These are phyloP conservation scores for Cricetomys ansorgei DNA, from an alignment of 2,113 vertebrate species.

Conservation along the genomic window DNA sequence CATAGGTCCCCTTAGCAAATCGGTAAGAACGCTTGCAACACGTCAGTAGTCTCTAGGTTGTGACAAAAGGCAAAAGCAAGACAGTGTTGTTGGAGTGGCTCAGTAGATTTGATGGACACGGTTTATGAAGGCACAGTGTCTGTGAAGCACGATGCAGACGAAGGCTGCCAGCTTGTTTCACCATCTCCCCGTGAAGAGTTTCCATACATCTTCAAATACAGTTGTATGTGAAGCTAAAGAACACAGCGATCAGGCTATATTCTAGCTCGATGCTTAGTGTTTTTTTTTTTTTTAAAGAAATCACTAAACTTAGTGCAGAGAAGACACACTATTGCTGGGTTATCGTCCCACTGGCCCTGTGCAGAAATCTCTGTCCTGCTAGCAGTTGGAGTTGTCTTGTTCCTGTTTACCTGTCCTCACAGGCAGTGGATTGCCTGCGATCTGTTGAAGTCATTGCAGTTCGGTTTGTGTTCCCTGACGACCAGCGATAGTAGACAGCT, in stretches of 20 bases:
- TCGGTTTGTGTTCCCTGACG: background rate
- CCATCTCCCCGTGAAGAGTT: background rate
- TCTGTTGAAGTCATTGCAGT: background rate
- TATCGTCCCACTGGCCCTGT: fast-evolving
- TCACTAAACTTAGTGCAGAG: background rate
- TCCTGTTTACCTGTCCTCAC: background rate
- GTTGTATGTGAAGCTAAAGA: background rate
- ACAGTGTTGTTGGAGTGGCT: background rate
- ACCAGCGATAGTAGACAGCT: fast-evolving
- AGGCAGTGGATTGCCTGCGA: background rate
- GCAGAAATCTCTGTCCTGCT: fast-evolving
- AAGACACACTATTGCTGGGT: fast-evolving
- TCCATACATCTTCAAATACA: fast-evolving
- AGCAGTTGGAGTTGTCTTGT: background rate
- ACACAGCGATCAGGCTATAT: fast-evolving
- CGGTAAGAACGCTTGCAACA: background rate
- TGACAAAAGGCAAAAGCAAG: background rate
- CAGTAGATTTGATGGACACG: background rate
- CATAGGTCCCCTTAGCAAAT: background rate
- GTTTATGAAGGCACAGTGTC: background rate
- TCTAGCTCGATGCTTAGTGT: background rate
- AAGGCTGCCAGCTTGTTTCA: background rate
- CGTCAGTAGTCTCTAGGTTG: background rate
- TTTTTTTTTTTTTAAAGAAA: background rate
- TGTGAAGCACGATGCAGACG: background rate